Evolutionary conservation across 2,797 vertebrate species (phyloP).

Genomic region (Anniella stebbinsi): DNA sequence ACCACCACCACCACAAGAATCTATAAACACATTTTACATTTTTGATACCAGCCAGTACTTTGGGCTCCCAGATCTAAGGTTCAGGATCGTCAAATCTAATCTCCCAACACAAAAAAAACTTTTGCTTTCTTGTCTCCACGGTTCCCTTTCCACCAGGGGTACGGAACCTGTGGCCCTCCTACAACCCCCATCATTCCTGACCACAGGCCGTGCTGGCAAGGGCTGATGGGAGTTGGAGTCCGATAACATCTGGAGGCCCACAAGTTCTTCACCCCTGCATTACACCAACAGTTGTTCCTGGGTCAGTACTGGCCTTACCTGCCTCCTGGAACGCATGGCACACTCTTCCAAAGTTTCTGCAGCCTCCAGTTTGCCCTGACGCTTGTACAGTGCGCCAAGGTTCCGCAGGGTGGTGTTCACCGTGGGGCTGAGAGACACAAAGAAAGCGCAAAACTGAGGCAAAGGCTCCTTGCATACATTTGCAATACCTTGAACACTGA

Average conservation of each 20-base stretch:
- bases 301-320: constrained; percentile 76
- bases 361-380: constrained; percentile 93
- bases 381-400: constrained; percentile 93
- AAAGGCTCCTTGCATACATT: neutral
- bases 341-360: constrained; percentile 94
- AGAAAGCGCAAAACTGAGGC: neutral
- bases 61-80: neutral
- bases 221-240: too few relatives aligned
- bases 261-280: neutral
- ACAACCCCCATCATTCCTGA: neutral
- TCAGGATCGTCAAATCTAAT: neutral
- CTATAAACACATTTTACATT: too few relatives aligned
- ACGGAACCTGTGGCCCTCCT: neutral
- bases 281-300: neutral
- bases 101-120: neutral
- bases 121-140: neutral
- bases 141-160: neutral
- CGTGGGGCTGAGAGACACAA: constrained; percentile 85
- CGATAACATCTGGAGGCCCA: neutral
- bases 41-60: neutral
- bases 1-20: too few relatives aligned
- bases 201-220: neutral
- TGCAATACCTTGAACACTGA: neutral
- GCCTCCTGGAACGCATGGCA: constrained; percentile 88
- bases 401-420: constrained; percentile 97